phyloP scores from a whole-genome alignment of 2,113 vertebrate genomes.

The Beaufortia kweichowensis region DNA sequence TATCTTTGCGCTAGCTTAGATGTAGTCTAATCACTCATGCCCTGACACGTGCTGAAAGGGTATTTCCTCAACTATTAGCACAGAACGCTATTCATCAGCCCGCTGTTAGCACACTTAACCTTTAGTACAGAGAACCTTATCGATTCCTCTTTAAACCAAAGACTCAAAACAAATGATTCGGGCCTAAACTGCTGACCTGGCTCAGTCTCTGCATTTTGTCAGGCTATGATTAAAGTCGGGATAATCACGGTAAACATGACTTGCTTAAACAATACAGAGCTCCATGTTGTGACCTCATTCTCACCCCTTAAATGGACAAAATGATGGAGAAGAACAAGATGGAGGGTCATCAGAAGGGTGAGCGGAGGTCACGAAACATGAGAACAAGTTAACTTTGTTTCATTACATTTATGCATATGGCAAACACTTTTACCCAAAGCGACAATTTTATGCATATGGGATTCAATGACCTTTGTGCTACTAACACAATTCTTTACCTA shows the following conservation, averaged over 20 bases:
- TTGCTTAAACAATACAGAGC: background rate
- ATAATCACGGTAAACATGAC: conserved; percentile 38
- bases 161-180: conserved; percentile 27
- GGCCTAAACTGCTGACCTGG: background rate
- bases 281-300: background rate
- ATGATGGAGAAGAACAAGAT: background rate
- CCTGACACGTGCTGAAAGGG: conserved; percentile 62
- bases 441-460: too few species aligned
- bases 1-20: conserved; percentile 50
- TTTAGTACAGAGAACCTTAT: conserved; percentile 60
- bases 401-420: too few species aligned
- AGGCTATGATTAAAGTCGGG: conserved; percentile 38
- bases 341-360: conserved; percentile 23
- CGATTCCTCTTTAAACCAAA: conserved; percentile 55
- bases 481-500: too few species aligned
- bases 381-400: too few species aligned
- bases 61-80: conserved; percentile 58
- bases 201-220: background rate
- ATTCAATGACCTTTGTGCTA: too few species aligned
- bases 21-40: conserved; percentile 55
- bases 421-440: too few species aligned
- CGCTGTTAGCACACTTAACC: conserved; percentile 65
- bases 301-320: conserved; percentile 37
- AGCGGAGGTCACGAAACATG: background rate
- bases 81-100: conserved; percentile 62